These are phyloP conservation scores for Heterocephalus glaber DNA, from an alignment of 2,113 vertebrate genomes.

Conservation along the genomic window DNA sequence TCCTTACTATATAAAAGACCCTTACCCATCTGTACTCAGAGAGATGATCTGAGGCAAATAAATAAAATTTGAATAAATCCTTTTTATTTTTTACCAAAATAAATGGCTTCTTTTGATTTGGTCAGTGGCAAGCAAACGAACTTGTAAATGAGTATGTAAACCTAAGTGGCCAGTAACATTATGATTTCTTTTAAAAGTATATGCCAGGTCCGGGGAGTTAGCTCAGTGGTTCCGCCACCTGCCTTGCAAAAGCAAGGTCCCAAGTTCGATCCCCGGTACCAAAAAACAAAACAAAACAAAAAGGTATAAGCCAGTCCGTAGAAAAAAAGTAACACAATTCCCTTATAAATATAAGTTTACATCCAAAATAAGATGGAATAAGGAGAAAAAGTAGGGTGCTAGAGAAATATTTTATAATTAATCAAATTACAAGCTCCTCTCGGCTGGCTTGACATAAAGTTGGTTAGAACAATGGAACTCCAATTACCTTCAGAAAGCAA, in stretches of 20 bases:
- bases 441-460: conserved; percentile 35
- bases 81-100: not conserved
- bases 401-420: not conserved
- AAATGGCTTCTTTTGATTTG: not conserved
- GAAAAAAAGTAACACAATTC: not conserved
- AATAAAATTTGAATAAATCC: not conserved
- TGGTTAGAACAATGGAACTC: not conserved
- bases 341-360: not conserved
- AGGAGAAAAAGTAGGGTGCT: not conserved
- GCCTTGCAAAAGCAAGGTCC: too few species aligned
- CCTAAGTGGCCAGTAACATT: not conserved
- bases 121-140: not conserved
- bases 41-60: not conserved
- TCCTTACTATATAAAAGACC: not conserved
- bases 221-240: too few species aligned
- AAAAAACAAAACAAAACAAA: too few species aligned
- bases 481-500: not conserved
- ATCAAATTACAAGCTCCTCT: conserved; percentile 29
- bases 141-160: not conserved
- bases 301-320: too few species aligned
- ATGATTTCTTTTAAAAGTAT: not conserved
- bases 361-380: not conserved
- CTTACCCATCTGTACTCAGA: not conserved
- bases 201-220: not conserved
- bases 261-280: too few species aligned